These are phyloP conservation scores for Craniophora ligustri DNA, from an alignment of 2,888 invertebrate species.

Conservation along the genomic window DNA sequence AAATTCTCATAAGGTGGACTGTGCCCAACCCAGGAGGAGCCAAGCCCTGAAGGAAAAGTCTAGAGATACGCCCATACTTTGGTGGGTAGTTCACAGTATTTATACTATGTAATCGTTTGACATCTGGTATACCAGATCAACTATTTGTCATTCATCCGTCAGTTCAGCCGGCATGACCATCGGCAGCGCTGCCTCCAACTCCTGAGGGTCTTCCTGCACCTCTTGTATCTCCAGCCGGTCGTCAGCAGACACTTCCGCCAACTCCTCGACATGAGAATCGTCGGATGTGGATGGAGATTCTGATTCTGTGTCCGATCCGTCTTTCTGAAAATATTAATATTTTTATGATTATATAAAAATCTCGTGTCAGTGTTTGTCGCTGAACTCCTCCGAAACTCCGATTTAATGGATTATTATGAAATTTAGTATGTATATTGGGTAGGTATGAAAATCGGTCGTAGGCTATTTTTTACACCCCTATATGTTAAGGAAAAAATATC, in stretches of 20 bases:
- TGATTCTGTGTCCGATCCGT: slow-evolving; percentile 58
- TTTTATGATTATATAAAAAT: too few relatives aligned
- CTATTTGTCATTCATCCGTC: slow-evolving; percentile 40
- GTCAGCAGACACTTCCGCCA: slow-evolving; percentile 16
- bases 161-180: background rate
- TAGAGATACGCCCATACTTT: too few relatives aligned
- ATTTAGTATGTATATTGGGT: too few relatives aligned
- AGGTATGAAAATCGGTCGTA: too few relatives aligned
- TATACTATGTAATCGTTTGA: slow-evolving; percentile 2
- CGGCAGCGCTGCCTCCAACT: slow-evolving; percentile 23
- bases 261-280: slow-evolving; percentile 48
- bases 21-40: too few relatives aligned
- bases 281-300: slow-evolving; percentile 53
- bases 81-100: too few relatives aligned
- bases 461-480: too few relatives aligned
- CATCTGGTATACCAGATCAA: slow-evolving; percentile 39
- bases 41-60: too few relatives aligned
- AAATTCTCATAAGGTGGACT: too few relatives aligned
- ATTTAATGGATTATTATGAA: too few relatives aligned
- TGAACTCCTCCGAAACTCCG: background rate
- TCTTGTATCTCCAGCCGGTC: slow-evolving; percentile 15
- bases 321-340: slow-evolving; percentile 53
- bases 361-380: background rate
- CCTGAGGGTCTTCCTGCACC: slow-evolving; percentile 9
- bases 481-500: too few relatives aligned